Conservation (phyloP, 2,888 invertebrate genomes). For the Entomobrya proxima region DNA sequence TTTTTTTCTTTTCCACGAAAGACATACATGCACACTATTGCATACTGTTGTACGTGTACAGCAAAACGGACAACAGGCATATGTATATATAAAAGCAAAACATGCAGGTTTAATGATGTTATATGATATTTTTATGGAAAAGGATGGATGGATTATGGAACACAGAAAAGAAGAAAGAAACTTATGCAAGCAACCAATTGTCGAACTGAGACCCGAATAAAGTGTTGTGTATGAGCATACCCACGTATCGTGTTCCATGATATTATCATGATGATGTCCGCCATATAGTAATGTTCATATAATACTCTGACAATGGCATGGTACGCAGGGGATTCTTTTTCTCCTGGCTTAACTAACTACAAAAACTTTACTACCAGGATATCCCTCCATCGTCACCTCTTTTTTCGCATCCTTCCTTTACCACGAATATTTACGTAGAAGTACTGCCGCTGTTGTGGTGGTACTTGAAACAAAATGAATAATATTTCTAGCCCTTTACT, state of each 20-base stretch:
- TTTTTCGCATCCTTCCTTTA: conserved; percentile 9
- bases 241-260: conserved; percentile 18
- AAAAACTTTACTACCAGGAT: conserved; percentile 25
- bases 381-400: conserved; percentile 55
- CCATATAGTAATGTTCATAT: background rate
- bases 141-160: conserved; percentile 48
- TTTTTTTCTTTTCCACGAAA: conserved; percentile 37
- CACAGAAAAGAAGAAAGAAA: conserved; percentile 34
- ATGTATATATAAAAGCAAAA: background rate
- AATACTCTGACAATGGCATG: background rate
- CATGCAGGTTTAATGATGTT: conserved; percentile 28
- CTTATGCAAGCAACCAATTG: background rate
- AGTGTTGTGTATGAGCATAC: background rate
- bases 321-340: conserved; percentile 27
- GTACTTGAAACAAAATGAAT: conserved; percentile 48
- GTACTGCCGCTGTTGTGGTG: conserved; percentile 43
- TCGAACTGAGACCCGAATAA: background rate
- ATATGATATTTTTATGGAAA: conserved; percentile 44
- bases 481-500: conserved; percentile 51
- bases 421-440: background rate
- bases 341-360: conserved; percentile 22
- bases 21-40: background rate
- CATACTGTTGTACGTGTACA: background rate
- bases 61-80: background rate
- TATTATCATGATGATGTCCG: conserved; percentile 3